A percentile compares a stretch with the other conserved stretches of the same genome.
These are phyloP conservation scores for Eciton burchellii DNA, from an alignment of 1,140 invertebrate genomes.

Conservation along the genomic window DNA sequence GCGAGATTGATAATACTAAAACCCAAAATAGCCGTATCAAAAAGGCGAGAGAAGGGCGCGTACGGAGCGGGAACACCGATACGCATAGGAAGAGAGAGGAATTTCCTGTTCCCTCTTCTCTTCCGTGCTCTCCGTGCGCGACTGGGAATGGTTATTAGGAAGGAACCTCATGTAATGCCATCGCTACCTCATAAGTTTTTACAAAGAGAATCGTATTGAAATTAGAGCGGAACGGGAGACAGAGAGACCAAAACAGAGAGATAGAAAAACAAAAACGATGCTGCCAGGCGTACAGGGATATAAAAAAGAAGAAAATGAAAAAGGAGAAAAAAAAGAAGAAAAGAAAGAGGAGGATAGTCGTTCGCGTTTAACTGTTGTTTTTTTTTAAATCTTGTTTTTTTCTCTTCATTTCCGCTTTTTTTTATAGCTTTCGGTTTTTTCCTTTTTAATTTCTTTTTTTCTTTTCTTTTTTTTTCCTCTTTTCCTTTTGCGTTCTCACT, in stretches of 20 bases:
- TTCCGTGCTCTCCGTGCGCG: constrained; percentile 43
- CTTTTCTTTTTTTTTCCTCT: constrained; percentile 58
- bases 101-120: constrained; percentile 33
- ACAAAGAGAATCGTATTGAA: constrained; percentile 40
- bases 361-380: constrained; percentile 57
- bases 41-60: background rate
- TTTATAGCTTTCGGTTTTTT: constrained; percentile 59
- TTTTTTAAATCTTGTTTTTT: constrained; percentile 61
- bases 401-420: constrained; percentile 55
- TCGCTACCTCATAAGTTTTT: constrained; percentile 72
- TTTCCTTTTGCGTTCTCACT: constrained; percentile 60
- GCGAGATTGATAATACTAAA: constrained; percentile 83
- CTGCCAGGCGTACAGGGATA: background rate
- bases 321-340: constrained; percentile 24
- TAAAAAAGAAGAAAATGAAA: background rate
- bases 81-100: constrained; percentile 2
- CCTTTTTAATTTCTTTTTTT: too few species aligned
- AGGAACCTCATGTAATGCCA: constrained; percentile 53
- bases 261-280: too few species aligned
- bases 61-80: constrained; percentile 22
- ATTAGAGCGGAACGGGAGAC: constrained; percentile 5
- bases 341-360: constrained; percentile 51
- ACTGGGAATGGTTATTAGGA: constrained; percentile 32
- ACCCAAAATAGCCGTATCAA: constrained; percentile 80
- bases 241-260: background rate